Evolutionary conservation across 2,797 vertebrate genomes (phyloP).

Genomic region (Buphagus erythrorhynchus): DNA sequence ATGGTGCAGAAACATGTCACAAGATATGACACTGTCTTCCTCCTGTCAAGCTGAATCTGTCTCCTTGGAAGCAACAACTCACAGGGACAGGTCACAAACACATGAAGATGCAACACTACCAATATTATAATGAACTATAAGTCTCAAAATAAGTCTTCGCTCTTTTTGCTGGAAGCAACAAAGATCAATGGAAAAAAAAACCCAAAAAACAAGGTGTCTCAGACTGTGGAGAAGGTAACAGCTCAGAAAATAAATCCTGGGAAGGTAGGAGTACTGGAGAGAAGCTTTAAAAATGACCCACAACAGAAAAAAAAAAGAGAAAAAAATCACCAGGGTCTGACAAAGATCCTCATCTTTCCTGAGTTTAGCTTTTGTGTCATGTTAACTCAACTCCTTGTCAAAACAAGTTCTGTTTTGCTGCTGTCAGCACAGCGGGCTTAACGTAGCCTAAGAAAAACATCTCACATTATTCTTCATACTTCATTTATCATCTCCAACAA

Average conservation of each 20-base stretch:
- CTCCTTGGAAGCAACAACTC: not conserved
- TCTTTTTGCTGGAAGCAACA: not conserved
- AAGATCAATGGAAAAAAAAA: not conserved
- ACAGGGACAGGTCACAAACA: not conserved
- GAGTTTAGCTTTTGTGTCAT: slow-evolving; percentile 6
- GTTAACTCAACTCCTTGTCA: slow-evolving; percentile 51
- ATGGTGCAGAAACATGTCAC: not conserved
- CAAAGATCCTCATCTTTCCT: slow-evolving; percentile 8
- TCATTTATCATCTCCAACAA: slow-evolving; percentile 62
- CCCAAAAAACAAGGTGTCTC: not conserved
- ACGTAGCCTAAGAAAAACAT: slow-evolving; percentile 65
- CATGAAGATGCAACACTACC: not conserved
- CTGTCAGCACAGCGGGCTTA: slow-evolving; percentile 68
- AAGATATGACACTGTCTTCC: not conserved
- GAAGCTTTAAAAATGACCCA: slow-evolving; percentile 12
- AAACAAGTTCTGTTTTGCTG: slow-evolving; percentile 57
- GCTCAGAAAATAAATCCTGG: not conserved
- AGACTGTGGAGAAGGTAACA: not conserved
- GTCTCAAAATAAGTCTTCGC: not conserved
- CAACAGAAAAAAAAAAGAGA: not conserved
- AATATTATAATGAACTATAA: not conserved
- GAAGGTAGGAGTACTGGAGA: not conserved
- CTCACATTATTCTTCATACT: slow-evolving; percentile 49
- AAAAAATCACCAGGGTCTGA: not conserved
- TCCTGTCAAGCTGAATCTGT: not conserved